These are phyloP conservation scores for Carassius gibelio DNA, from an alignment of 2,113 vertebrate genomes.

Conservation along the genomic window DNA sequence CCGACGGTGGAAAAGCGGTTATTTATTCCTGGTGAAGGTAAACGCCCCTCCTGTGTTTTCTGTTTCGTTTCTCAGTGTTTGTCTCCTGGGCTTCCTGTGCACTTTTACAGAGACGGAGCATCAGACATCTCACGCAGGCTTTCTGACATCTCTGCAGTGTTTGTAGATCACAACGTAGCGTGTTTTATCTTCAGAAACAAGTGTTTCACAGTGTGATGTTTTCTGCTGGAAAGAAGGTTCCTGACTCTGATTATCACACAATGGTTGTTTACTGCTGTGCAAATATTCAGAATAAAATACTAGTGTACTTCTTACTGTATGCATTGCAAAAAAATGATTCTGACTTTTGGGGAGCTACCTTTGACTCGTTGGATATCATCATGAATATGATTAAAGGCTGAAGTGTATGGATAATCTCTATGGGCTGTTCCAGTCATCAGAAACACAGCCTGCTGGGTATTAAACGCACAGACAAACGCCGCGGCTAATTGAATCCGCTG, in stretches of 20 bases:
- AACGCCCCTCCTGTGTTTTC: neutral
- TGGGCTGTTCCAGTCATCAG: neutral
- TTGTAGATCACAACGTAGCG: neutral
- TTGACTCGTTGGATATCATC: neutral
- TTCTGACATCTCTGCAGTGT: neutral
- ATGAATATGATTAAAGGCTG: neutral
- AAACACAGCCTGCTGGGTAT: slow-evolving; percentile 19
- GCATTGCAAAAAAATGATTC: neutral
- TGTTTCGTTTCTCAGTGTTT: neutral
- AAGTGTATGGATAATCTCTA: neutral
- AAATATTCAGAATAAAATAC: neutral
- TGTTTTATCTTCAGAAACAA: neutral
- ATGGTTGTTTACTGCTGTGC: neutral
- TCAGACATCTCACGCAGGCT: neutral
- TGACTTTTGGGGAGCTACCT: neutral
- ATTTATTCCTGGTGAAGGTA: neutral
- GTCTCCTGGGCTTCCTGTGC: slow-evolving; percentile 8
- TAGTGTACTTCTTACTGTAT: neutral
- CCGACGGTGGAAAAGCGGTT: too few species aligned
- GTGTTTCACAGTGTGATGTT: slow-evolving; percentile 11
- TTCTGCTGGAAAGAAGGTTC: neutral
- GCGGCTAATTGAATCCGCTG: slow-evolving; percentile 8
- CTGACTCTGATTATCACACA: neutral
- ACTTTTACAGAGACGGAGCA: neutral
- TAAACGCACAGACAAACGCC: neutral